Evolutionary conservation across 2,888 invertebrate genomes (phyloP).

Genomic region (Ceramica pisi): DNA sequence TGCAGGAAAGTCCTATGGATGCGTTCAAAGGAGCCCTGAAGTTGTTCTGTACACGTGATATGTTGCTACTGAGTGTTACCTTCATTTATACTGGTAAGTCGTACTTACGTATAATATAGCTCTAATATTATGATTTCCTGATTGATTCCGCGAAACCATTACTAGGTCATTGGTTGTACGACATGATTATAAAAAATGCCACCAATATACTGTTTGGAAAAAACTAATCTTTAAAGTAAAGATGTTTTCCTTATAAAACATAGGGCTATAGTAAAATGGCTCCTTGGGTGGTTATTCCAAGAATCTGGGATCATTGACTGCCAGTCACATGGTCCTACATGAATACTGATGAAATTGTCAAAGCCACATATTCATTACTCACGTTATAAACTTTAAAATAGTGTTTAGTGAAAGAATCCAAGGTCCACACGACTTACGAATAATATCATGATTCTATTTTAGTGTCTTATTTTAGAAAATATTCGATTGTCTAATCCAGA

Average conservation of each 20-base stretch:
- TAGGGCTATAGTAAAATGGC: constrained; percentile 18
- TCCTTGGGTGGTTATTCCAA: constrained; percentile 35
- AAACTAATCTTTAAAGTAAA: too few species aligned
- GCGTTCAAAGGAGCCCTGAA: constrained; percentile 94
- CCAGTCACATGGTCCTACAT: constrained; percentile 22
- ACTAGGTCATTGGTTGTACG: not conserved
- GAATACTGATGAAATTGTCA: constrained; percentile 54
- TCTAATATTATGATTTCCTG: not conserved
- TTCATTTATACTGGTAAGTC: constrained; percentile 97
- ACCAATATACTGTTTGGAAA: too few species aligned
- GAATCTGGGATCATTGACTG: constrained; percentile 56
- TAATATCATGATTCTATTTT: not conserved
- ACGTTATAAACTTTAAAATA: constrained; percentile 15
- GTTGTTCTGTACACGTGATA: constrained; percentile 95
- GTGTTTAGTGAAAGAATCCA: not conserved
- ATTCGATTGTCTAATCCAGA: too few species aligned
- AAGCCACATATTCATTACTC: constrained; percentile 16
- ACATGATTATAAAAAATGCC: not conserved
- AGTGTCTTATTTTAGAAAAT: not conserved
- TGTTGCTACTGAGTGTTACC: constrained; percentile 95
- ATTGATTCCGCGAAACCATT: not conserved
- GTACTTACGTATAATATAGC: too few species aligned
- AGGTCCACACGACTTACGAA: not conserved
- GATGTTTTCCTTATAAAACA: not conserved
- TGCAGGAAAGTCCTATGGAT: constrained; percentile 90